Conservation (phyloP, 2,113 vertebrate genomes). For the Orycteropus afer region DNA sequence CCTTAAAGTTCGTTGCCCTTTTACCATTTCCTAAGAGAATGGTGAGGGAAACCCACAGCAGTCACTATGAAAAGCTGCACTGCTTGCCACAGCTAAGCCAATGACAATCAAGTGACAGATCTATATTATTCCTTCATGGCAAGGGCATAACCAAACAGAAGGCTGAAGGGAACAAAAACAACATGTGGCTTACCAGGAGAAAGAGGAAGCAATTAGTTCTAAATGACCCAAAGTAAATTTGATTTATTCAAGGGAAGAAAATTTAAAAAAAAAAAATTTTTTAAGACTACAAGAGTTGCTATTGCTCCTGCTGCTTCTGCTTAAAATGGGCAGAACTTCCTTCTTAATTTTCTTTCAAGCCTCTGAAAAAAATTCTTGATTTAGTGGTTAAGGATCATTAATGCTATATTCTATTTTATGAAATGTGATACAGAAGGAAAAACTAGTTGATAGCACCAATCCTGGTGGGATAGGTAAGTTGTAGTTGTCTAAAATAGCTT, state of each 20-base stretch:
- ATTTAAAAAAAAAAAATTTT: background rate
- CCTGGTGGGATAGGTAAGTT: background rate
- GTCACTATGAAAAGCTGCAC: background rate
- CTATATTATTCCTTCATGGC: background rate
- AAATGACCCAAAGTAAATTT: background rate
- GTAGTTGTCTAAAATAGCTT: background rate
- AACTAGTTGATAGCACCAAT: background rate
- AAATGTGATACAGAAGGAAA: constrained; percentile 12
- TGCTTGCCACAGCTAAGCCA: background rate
- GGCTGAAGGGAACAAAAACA: constrained; percentile 16
- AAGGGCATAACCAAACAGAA: background rate
- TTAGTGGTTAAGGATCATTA: background rate
- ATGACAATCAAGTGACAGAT: background rate
- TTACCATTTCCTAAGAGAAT: background rate
- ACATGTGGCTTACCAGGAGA: background rate
- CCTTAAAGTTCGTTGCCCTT: constrained; percentile 53
- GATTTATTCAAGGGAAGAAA: constrained; percentile 1
- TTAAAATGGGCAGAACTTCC: background rate
- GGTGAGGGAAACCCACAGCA: background rate
- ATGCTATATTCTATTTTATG: background rate
- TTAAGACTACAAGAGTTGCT: background rate
- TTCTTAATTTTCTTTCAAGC: background rate
- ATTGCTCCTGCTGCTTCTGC: background rate
- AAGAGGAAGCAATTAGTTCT: background rate
- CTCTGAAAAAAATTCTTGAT: constrained; percentile 41